phyloP scores from a whole-genome alignment of 2,888 invertebrate genomes.

The Lasioglossum villosulum region DNA sequence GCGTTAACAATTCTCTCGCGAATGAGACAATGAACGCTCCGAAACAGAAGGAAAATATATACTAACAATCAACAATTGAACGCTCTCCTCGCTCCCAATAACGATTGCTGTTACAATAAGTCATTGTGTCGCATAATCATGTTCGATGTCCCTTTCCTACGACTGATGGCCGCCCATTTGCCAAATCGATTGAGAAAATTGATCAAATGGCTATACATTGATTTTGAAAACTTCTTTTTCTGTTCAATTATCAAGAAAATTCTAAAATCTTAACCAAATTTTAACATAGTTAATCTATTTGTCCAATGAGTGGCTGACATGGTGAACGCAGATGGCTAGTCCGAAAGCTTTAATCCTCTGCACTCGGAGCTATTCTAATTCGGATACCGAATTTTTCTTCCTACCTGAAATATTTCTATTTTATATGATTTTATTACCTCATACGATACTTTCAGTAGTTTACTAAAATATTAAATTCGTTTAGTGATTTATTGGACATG shows the following conservation, averaged over 20 bases:
- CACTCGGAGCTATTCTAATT: no score
- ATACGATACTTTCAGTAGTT: no score
- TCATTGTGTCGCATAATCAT: background rate
- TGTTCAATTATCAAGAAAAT: background rate
- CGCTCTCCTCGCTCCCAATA: slow-evolving; percentile 33
- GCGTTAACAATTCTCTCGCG: slow-evolving; percentile 14
- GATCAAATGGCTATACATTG: background rate
- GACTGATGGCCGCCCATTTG: background rate
- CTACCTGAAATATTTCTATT: no score
- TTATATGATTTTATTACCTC: no score
- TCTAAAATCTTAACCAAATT: background rate
- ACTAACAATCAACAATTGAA: slow-evolving; percentile 23
- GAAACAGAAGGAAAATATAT: background rate
- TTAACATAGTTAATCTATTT: background rate
- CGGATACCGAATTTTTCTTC: no score
- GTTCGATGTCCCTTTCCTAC: background rate
- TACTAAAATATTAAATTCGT: no score
- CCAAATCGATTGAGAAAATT: background rate
- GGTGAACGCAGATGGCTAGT: slow-evolving; percentile 28
- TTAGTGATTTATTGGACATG: no score
- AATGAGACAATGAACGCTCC: background rate
- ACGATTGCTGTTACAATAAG: background rate
- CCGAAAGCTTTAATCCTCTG: slow-evolving; percentile 33
- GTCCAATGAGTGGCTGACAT: background rate
- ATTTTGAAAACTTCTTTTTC: background rate